phyloP scores from a whole-genome alignment of 92 coral and sea anemone species.

The Epizoanthus illoricatus region DNA sequence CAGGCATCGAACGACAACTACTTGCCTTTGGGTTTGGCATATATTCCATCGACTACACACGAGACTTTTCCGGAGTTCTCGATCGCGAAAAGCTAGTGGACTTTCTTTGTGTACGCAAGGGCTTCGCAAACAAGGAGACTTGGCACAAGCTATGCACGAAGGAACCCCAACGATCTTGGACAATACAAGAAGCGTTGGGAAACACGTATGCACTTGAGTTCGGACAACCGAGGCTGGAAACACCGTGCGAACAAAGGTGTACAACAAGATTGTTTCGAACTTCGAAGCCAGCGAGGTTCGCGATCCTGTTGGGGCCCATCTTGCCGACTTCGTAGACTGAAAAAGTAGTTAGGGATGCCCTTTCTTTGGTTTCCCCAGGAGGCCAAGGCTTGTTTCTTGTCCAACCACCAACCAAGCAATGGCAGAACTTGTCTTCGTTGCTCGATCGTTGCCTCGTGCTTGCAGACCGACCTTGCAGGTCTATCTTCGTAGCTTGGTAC shows the following conservation, averaged over 20 bases:
- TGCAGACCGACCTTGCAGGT: constrained; percentile 14
- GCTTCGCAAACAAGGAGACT: constrained; percentile 11
- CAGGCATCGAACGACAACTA: constrained; percentile 20
- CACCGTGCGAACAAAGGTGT: constrained; percentile 31
- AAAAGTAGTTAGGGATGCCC: constrained; percentile 3
- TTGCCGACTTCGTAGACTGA: constrained; percentile 42
- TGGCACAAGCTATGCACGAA: neutral
- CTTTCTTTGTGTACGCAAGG: neutral
- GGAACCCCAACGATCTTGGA: constrained; percentile 8
- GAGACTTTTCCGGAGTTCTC: constrained; percentile 37
- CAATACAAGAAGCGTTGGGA: constrained; percentile 34
- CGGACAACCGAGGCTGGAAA: constrained; percentile 4
- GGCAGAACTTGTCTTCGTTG: constrained; percentile 6
- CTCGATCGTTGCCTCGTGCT: constrained; percentile 32
- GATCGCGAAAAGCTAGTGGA: constrained; percentile 32
- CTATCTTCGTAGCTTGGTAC: constrained; percentile 25
- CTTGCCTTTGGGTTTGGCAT: neutral
- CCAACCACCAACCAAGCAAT: neutral
- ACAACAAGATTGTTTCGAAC: constrained; percentile 50
- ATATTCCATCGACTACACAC: constrained; percentile 39
- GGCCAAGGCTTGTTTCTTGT: constrained; percentile 21
- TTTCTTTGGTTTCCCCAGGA: constrained; percentile 1
- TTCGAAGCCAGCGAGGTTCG: constrained; percentile 45
- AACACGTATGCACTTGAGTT: constrained; percentile 49
- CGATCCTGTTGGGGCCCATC: constrained; percentile 27